phyloP scores from a whole-genome alignment of 2,797 vertebrate genomes.

The Brachymystax lenok region DNA sequence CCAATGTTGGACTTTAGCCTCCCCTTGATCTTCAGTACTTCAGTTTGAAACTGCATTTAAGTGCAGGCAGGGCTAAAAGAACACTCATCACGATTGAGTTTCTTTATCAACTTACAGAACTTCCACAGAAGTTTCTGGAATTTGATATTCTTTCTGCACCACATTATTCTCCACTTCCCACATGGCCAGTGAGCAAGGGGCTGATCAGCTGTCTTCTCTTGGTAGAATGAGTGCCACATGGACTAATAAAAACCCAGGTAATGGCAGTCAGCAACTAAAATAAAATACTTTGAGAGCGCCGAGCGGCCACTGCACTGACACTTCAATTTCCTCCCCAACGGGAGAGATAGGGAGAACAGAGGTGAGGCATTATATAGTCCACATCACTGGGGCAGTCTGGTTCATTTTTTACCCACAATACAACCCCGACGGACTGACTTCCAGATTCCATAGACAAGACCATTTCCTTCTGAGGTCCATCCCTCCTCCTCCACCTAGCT shows the following conservation, averaged over 20 bases:
- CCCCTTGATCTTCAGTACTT: too few relatives aligned
- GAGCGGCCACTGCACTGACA: constrained; percentile 65
- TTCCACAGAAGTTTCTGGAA: background rate
- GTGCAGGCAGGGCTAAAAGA: background rate
- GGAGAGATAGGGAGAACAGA: constrained; percentile 71
- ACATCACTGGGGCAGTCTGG: constrained; percentile 49
- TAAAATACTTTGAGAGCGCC: constrained; percentile 55
- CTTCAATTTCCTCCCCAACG: constrained; percentile 73
- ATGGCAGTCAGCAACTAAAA: constrained; percentile 61
- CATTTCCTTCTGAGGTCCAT: constrained; percentile 59
- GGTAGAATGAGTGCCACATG: constrained; percentile 57
- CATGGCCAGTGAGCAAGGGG: background rate
- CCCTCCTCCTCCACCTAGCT: constrained; percentile 48
- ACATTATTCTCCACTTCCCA: constrained; percentile 14
- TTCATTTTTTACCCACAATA: constrained; percentile 53
- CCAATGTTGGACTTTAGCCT: too few relatives aligned
- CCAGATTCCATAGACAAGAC: constrained; percentile 23
- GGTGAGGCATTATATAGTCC: constrained; percentile 63
- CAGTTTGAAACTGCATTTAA: background rate
- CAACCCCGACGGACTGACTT: constrained; percentile 47
- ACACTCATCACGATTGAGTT: background rate
- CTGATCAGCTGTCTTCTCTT: constrained; percentile 48
- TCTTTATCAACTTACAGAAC: background rate
- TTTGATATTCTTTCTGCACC: constrained; percentile 27
- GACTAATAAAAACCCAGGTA: constrained; percentile 54